phyloP scores from a whole-genome alignment of 1,140 invertebrate genomes.

The Eueides isabella region DNA sequence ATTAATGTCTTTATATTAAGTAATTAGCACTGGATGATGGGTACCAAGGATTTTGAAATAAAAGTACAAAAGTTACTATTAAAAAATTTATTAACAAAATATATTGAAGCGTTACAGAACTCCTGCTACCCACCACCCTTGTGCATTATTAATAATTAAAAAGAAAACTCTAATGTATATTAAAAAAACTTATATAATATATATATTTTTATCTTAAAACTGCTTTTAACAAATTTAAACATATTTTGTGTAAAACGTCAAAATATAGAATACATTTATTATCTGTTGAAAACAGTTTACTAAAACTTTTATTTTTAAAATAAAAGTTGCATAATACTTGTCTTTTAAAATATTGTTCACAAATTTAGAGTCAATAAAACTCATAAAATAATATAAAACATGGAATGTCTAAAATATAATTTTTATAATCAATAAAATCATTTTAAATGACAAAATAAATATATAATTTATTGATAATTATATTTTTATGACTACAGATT shows the following conservation, averaged over 20 bases:
- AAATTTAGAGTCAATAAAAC: slow-evolving; percentile 25
- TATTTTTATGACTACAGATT: too few relatives aligned
- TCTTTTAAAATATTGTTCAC: background rate
- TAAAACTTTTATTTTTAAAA: background rate
- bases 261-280: background rate
- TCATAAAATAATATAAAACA: slow-evolving; percentile 7
- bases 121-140: slow-evolving; percentile 63
- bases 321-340: background rate
- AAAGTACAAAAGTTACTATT: slow-evolving; percentile 48
- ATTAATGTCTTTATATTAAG: background rate
- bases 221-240: background rate
- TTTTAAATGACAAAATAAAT: background rate
- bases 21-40: slow-evolving; percentile 54
- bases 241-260: background rate
- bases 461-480: background rate
- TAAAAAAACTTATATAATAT: slow-evolving; percentile 13
- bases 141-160: slow-evolving; percentile 13
- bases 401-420: slow-evolving; percentile 24
- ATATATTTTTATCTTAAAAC: background rate
- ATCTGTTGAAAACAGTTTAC: slow-evolving; percentile 2
- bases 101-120: slow-evolving; percentile 34
- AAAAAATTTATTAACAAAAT: slow-evolving; percentile 52
- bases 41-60: slow-evolving; percentile 52
- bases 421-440: background rate
- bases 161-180: background rate